A percentile compares a stretch with the other conserved stretches of the same genome.
Conservation (phyloP, 2,113 vertebrate genomes). For the Pteruthius melanotis region DNA sequence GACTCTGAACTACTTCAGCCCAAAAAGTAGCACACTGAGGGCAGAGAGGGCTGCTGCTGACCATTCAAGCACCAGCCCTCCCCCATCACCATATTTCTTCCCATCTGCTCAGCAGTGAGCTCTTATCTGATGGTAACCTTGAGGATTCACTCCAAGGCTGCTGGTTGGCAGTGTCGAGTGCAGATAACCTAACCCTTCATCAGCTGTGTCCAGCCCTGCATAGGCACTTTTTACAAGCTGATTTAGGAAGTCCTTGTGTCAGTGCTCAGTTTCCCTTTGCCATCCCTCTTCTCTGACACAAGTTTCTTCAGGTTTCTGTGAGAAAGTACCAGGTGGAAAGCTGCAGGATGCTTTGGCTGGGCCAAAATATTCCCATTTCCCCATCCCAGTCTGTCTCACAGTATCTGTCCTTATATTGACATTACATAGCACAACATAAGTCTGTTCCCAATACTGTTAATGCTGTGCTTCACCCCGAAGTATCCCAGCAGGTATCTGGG, state of each 20-base stretch:
- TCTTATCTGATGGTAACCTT: slow-evolving; percentile 21
- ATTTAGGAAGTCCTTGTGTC: neutral
- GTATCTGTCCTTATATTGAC: neutral
- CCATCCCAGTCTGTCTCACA: neutral
- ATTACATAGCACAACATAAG: accelerated
- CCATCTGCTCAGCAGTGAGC: slow-evolving; percentile 22
- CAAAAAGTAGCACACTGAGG: neutral
- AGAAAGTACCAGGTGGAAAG: neutral
- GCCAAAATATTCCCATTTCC: neutral
- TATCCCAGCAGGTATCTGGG: neutral
- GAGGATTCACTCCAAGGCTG: neutral
- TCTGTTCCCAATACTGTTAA: neutral
- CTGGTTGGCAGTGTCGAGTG: neutral
- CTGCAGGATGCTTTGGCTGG: neutral
- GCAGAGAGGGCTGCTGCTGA: neutral
- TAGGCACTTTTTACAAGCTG: neutral
- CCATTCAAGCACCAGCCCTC: neutral
- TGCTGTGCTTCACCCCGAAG: neutral
- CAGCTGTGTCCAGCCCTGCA: neutral
- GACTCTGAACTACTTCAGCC: neutral
- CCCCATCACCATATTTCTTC: slow-evolving; percentile 42
- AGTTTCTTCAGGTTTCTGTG: neutral
- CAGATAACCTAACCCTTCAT: neutral
- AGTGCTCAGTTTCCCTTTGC: neutral
- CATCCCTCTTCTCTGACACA: accelerated